phyloP scores from a whole-genome alignment of 2,113 vertebrate species.

The Ceuthmochares aereus region DNA sequence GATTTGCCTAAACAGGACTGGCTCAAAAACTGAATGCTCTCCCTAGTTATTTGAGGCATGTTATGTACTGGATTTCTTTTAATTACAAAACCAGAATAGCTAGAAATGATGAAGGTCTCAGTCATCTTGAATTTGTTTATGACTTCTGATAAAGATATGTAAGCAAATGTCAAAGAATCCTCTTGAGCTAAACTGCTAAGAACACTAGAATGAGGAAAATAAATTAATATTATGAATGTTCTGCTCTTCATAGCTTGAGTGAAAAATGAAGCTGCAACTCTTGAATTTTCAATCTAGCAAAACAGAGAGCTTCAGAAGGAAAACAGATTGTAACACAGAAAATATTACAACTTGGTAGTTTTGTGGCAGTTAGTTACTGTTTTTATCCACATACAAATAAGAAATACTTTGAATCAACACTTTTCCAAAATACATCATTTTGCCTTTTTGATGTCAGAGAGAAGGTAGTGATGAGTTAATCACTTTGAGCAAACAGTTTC shows the following conservation, averaged over 20 bases:
- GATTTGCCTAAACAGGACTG: neutral
- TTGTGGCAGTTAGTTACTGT: neutral
- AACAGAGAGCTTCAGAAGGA: neutral
- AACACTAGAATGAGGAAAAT: neutral
- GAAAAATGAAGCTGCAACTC: neutral
- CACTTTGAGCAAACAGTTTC: neutral
- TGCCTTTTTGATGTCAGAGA: neutral
- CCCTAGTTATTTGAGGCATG: neutral
- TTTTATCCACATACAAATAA: neutral
- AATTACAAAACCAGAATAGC: neutral
- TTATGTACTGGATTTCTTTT: neutral
- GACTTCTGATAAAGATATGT: neutral
- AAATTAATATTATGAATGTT: neutral
- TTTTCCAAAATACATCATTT: neutral
- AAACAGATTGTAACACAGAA: neutral
- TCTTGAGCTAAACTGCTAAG: neutral
- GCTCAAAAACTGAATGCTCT: neutral
- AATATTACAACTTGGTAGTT: neutral
- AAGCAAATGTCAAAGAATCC: neutral
- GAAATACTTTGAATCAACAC: neutral
- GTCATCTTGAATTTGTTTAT: neutral
- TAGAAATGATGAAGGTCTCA: neutral
- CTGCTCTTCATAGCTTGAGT: neutral
- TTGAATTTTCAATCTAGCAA: neutral
- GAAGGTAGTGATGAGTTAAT: neutral